Evolutionary conservation across 2,113 vertebrate genomes (phyloP), one percentile per base, ranked within the genome.

Genomic region (Haemorhous mexicanus): DNA sequence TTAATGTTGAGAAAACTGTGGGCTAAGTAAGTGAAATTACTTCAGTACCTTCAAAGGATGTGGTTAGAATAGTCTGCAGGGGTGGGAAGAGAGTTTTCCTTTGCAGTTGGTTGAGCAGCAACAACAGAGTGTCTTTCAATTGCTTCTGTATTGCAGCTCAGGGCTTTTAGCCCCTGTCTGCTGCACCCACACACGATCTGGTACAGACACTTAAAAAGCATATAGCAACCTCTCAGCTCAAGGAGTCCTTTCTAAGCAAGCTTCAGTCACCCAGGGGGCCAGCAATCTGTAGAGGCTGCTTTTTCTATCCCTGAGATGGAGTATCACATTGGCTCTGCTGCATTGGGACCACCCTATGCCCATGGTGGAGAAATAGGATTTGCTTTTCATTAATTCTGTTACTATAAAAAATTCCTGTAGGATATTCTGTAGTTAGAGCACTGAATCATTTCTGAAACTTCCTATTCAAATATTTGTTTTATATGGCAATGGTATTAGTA

Each of bases 401-500:
- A 82, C 94, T 90, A 84, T 93, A 96, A 96, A 98, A 98, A 97
- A 98, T 90, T 98, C 94, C 95, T 97, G 90, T 97, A 98, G 97
- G 97, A 97, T 96, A 96, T 92, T 92, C 95, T 95, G 95, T 93
- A 97, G 96, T 92, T 97, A 95, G 77, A 95, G 73, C 94, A 91
- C 96, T 98, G 98, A 98, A 98, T 97, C 97, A 98, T 96, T 96
- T 97, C 97, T 97, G 93, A 95, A 97, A 97, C 94, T 92, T 97
- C 96, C 95, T 96, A 95, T 96, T 97, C 96, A 98, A 98, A 97
- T 96, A 97, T 96, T 97, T 97, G 95, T 96, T 98, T 98, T 98
- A 98, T 97, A 98, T 97, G 97, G 97, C 96, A 97, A 97, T 94
- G 68, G 97, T 94, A 98, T 98, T 98, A 97, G 97, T 96, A 98